These are phyloP conservation scores for Acronicta aceris DNA, from an alignment of 2,888 invertebrate species.

Conservation along the genomic window DNA sequence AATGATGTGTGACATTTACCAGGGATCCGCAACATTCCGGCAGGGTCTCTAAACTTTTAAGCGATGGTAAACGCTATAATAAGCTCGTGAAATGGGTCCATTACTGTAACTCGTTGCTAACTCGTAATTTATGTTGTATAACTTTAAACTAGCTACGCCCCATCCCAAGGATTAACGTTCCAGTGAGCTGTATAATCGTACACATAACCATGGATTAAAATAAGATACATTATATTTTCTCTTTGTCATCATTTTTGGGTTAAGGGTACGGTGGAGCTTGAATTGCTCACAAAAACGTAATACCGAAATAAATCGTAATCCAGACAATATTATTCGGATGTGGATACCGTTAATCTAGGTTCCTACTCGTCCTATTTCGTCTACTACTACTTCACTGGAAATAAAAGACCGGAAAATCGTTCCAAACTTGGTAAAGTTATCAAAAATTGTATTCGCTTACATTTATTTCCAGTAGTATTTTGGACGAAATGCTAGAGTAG, in stretches of 20 bases:
- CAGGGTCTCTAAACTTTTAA: conserved; percentile 55
- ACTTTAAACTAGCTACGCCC: conserved; percentile 64
- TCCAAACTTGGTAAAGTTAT: too few relatives aligned
- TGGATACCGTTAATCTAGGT: too few relatives aligned
- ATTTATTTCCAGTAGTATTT: too few relatives aligned
- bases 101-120: conserved; percentile 64
- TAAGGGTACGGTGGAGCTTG: too few relatives aligned
- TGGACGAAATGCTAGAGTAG: too few relatives aligned
- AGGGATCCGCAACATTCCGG: conserved; percentile 29
- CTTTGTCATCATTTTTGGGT: conserved; percentile 20
- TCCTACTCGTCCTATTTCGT: too few relatives aligned
- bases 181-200: conserved; percentile 60
- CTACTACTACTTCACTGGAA: too few relatives aligned
- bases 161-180: conserved; percentile 59
- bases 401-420: too few relatives aligned
- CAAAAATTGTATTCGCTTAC: too few relatives aligned
- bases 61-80: conserved; percentile 63
- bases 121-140: conserved; percentile 70
- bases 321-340: too few relatives aligned
- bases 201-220: conserved; percentile 43
- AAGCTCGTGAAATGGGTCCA: conserved; percentile 63
- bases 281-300: too few relatives aligned
- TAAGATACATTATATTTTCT: conserved; percentile 28
- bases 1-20: conserved; percentile 49
- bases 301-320: too few relatives aligned